Conservation (phyloP, 1,140 invertebrate genomes). For the Patella vulgata region DNA sequence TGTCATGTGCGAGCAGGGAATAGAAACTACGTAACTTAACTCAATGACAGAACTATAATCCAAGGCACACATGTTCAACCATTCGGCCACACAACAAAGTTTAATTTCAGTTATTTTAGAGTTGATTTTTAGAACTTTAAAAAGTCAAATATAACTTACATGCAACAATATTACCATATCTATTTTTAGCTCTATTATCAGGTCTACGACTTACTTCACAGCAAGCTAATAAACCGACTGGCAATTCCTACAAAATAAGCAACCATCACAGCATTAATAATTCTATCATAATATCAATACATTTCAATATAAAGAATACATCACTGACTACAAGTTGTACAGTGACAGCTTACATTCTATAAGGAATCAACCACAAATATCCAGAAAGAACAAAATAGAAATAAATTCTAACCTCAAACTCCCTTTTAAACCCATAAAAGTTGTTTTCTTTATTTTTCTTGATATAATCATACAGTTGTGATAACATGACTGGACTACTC, state of each 20-base stretch:
- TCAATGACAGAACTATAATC: too few species aligned
- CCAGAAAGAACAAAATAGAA: too few species aligned
- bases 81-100: too few species aligned
- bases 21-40: too few species aligned
- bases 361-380: too few species aligned
- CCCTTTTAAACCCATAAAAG: conserved; percentile 47
- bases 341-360: too few species aligned
- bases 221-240: conserved; percentile 50
- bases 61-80: too few species aligned
- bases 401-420: conserved; percentile 48
- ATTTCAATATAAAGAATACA: background rate
- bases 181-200: conserved; percentile 93
- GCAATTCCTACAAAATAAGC: conserved; percentile 51
- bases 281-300: background rate
- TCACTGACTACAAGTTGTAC: too few species aligned
- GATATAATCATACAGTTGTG: conserved; percentile 49
- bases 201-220: conserved; percentile 55
- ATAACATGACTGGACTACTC: conserved; percentile 39
- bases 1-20: too few species aligned
- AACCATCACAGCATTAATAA: conserved; percentile 4
- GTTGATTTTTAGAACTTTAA: too few species aligned
- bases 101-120: too few species aligned
- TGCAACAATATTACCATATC: conserved; percentile 94
- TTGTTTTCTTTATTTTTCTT: conserved; percentile 47
- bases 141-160: too few species aligned